phyloP scores from a whole-genome alignment of 1,140 invertebrate genomes.

The Formica selysi region DNA sequence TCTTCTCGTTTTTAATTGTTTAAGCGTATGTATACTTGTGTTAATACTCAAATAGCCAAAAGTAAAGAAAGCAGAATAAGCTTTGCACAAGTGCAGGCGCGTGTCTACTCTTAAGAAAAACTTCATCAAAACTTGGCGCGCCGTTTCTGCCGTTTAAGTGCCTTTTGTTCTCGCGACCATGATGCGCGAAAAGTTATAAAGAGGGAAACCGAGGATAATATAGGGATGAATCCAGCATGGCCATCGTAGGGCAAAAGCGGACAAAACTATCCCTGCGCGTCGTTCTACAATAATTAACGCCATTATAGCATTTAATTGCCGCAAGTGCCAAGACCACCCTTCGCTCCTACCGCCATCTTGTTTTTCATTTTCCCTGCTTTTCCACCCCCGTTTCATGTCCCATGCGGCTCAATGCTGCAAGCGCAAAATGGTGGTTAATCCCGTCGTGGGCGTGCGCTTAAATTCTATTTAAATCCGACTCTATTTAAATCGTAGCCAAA shows the following conservation, averaged over 20 bases:
- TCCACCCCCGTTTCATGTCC: slow-evolving; percentile 46
- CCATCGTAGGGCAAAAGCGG: slow-evolving; percentile 38
- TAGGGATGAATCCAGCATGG: slow-evolving; percentile 40
- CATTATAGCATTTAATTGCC: slow-evolving; percentile 82
- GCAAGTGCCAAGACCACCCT: slow-evolving; percentile 72
- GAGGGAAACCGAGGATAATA: slow-evolving; percentile 27
- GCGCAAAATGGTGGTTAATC: slow-evolving; percentile 83
- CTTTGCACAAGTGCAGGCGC: not conserved
- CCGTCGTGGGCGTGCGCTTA: slow-evolving; percentile 68
- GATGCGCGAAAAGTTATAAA: slow-evolving; percentile 42
- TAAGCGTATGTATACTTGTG: not conserved
- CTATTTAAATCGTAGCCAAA: slow-evolving; percentile 18
- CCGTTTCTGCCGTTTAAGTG: slow-evolving; percentile 23
- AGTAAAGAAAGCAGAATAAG: not conserved
- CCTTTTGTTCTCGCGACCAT: slow-evolving; percentile 44
- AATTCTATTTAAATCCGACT: slow-evolving; percentile 46
- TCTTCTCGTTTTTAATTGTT: not conserved
- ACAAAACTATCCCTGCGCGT: slow-evolving; percentile 72
- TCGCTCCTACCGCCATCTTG: slow-evolving; percentile 78
- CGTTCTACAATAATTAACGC: slow-evolving; percentile 80
- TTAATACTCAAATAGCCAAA: not conserved
- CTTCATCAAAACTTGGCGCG: slow-evolving; percentile 48
- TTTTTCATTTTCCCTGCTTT: slow-evolving; percentile 74
- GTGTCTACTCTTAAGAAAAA: slow-evolving; percentile 4
- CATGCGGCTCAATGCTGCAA: slow-evolving; percentile 62